These are phyloP conservation scores for Drosophila setosimentum DNA, from an alignment of 2,888 invertebrate genomes.

Conservation along the genomic window DNA sequence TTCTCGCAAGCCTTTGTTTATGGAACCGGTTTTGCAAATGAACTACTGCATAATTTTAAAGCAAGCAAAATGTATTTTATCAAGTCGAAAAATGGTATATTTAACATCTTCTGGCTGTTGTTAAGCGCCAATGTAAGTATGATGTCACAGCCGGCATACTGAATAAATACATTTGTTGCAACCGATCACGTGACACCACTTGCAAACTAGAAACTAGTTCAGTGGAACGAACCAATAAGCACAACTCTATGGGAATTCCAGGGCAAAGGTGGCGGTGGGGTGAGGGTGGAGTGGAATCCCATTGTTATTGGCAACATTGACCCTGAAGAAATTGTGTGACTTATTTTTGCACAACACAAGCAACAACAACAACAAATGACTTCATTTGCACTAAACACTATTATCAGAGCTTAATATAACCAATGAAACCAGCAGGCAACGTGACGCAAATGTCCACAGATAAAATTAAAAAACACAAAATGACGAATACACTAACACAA, in stretches of 20 bases:
- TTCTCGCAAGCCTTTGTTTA: constrained; percentile 57
- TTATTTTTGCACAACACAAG: constrained; percentile 36
- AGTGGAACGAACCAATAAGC: constrained; percentile 26
- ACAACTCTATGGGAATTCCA: constrained; percentile 36
- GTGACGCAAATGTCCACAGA: constrained; percentile 43
- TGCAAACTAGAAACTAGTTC: constrained; percentile 32
- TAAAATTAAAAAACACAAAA: constrained; percentile 39
- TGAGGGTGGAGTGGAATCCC: neutral
- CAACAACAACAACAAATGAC: constrained; percentile 22
- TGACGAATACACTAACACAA: constrained; percentile 67
- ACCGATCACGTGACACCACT: constrained; percentile 20
- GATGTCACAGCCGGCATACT: constrained; percentile 55
- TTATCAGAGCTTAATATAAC: constrained; percentile 37
- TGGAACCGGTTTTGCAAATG: constrained; percentile 57
- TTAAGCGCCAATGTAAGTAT: constrained; percentile 31
- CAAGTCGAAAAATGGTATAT: constrained; percentile 42
- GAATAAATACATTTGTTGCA: neutral
- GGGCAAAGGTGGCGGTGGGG: neutral
- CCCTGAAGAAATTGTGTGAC: constrained; percentile 50
- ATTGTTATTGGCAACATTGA: constrained; percentile 59
- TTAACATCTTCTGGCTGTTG: constrained; percentile 13
- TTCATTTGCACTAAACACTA: constrained; percentile 16
- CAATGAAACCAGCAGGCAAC: constrained; percentile 38
- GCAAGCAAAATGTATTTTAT: constrained; percentile 15
- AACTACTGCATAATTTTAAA: constrained; percentile 33